Evolutionary conservation across 35 echinoderm and acorn worm species (phyloP).

Genomic region (Stichopus chloronotus): DNA sequence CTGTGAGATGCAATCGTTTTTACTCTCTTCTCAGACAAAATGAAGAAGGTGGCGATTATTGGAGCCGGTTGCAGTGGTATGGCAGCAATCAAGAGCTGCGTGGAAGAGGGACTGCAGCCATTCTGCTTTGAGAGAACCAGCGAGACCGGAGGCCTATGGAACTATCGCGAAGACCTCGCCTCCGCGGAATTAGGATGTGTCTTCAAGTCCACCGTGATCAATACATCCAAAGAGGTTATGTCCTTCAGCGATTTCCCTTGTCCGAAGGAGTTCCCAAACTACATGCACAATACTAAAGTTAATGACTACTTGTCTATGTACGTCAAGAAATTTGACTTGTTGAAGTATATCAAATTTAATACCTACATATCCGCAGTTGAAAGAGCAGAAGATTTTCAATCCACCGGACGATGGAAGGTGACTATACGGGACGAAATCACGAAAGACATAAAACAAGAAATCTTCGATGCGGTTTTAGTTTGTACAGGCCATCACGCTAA

Average conservation of each 20-base stretch:
- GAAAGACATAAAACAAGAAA: not conserved
- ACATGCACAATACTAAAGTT: constrained; percentile 64
- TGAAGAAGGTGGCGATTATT: too few species aligned
- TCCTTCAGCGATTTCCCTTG: constrained; percentile 67
- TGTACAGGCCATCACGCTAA: constrained; percentile 64
- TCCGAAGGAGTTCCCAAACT: constrained; percentile 70
- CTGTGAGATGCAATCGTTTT: too few species aligned
- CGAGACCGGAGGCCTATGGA: constrained; percentile 65
- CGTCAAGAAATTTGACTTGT: constrained; percentile 56
- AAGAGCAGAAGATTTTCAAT: constrained; percentile 30
- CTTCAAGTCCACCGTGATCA: constrained; percentile 67
- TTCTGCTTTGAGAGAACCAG: constrained; percentile 66
- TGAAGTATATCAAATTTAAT: constrained; percentile 53
- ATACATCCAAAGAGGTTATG: constrained; percentile 66
- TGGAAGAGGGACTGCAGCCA: constrained; percentile 66
- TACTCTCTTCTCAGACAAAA: too few species aligned
- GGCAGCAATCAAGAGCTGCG: constrained; percentile 59
- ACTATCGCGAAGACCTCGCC: constrained; percentile 41
- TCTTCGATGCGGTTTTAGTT: constrained; percentile 61
- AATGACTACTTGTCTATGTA: constrained; percentile 53
- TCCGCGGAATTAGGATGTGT: constrained; percentile 41
- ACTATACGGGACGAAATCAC: constrained; percentile 9
- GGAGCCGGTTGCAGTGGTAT: constrained; percentile 64
- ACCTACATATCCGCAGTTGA: constrained; percentile 15
- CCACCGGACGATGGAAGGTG: constrained; percentile 52